Base-by-base conservation (phyloP, 2,797 vertebrate genomes). In the Hydrocynus forskahlii region DNA sequence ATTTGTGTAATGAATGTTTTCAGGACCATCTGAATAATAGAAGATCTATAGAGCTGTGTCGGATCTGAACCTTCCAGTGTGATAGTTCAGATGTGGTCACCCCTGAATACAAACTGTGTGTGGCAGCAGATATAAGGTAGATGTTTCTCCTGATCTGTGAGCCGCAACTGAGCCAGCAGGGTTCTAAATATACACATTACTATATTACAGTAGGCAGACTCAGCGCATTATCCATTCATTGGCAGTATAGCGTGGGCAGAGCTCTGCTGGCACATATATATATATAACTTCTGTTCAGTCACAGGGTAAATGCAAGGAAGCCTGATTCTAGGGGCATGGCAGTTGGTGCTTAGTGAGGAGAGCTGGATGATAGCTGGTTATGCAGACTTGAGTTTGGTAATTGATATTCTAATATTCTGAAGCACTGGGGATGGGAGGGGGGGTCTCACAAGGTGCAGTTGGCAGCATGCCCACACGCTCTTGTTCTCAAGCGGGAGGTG, bases 401-500 rank as follows among this genome's bases (percentile, higher is more conserved):
- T 66, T 66, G 23, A 66, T 66, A 66, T 52, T 38, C 35, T 59
- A 23, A 73, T 73, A 40, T 73, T 73, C 19, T 40, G 52, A 55
- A 21, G 71, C 10, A 6, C 40, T 19, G 1, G 8, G 25, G 10
- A 35, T 10, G 25, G 48, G 13, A 14, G 48, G 48, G 48, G 48
- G 10, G 13, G 48, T 52, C 54, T 57, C 54, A 19, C 29, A n/a
- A 12, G 54, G 9, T 73, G 29, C 29, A 23, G 29, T 57, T 73
- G 71, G 71, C 16, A 19, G 10, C 52, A 10, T 7, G 71, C 52
- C 71, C 35, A 73, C 71, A 14, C 52, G 21, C 23, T 57, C 71
- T 73, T 59, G 52, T 38, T 59, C 10, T 57, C 25, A 7, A n/a
- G 71, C 14, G 52, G 43, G 71, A 57, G 71, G 52, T 59, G 19